Conservation (phyloP, 2,113 vertebrate species). For the Craseonycteris thonglongyai region DNA sequence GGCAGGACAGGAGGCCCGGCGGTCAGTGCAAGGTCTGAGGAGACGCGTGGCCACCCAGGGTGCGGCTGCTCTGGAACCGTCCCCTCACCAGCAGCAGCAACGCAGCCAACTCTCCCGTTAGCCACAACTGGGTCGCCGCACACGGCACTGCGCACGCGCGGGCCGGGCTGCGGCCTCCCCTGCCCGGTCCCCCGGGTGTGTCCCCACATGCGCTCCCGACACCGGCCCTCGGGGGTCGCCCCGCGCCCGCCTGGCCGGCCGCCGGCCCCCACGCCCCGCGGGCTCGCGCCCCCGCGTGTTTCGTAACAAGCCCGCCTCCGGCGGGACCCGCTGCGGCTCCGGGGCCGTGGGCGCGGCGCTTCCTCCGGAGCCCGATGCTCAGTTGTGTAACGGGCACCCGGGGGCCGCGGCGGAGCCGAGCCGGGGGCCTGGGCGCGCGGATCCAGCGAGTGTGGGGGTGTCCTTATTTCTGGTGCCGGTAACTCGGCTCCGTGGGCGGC, state of each 20-base stretch:
- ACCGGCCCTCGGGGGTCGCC: too few relatives aligned
- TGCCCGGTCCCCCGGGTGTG: too few relatives aligned
- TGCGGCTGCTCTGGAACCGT: rapidly evolving
- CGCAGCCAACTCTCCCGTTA: rapidly evolving
- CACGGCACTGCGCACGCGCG: neutral
- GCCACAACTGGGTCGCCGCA: rapidly evolving
- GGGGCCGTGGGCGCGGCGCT: neutral
- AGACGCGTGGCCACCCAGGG: too few relatives aligned
- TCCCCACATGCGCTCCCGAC: too few relatives aligned
- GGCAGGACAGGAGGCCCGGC: rapidly evolving
- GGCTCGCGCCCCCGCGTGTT: too few relatives aligned
- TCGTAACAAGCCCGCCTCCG: rapidly evolving
- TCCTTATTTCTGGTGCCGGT: neutral
- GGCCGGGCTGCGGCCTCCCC: too few relatives aligned
- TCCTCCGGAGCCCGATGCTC: neutral
- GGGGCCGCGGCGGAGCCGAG: neutral
- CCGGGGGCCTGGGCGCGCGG: neutral
- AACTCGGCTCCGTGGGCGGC: neutral
- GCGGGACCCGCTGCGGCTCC: neutral
- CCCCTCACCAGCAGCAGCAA: rapidly evolving
- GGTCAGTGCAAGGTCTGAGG: neutral
- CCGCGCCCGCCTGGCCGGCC: neutral
- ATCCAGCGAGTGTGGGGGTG: neutral
- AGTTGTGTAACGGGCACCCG: neutral
- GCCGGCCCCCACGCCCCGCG: too few relatives aligned